Percentiles rank a stretch among this genome's conserved stretches.
Evolutionary conservation across 2,888 invertebrate genomes (phyloP).

Genomic region (Kryphioiulus occultus): DNA sequence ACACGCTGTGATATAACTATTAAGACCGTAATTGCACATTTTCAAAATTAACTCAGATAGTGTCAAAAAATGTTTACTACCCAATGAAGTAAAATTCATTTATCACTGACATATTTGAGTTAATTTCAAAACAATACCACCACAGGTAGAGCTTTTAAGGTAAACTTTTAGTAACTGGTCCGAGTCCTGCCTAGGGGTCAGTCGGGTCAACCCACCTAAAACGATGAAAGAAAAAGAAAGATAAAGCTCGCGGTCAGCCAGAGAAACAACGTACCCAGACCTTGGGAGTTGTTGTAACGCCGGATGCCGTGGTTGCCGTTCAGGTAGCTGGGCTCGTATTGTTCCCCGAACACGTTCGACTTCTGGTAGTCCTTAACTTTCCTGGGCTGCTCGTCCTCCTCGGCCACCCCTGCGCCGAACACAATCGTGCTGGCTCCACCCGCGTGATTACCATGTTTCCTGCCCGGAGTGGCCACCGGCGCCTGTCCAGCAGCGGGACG

Average conservation of each 20-base stretch:
- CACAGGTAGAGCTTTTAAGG: too few species aligned
- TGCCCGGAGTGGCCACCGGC: background rate
- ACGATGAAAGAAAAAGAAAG: background rate
- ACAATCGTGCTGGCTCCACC: background rate
- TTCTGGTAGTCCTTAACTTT: constrained; percentile 48
- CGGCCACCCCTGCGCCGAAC: background rate
- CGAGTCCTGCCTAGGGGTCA: background rate
- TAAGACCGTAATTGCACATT: too few species aligned
- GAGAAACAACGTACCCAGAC: constrained; percentile 31
- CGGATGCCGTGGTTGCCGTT: constrained; percentile 39
- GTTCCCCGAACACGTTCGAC: constrained; percentile 48
- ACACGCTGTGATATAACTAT: too few species aligned
- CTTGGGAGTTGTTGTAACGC: background rate
- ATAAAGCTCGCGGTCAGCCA: background rate
- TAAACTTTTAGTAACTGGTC: too few species aligned
- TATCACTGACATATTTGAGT: too few species aligned
- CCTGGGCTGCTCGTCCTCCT: constrained; percentile 42
- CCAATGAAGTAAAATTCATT: too few species aligned
- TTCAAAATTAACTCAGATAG: too few species aligned
- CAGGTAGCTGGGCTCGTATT: background rate
- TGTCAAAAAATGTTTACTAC: too few species aligned
- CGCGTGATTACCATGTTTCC: background rate
- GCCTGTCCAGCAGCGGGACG: background rate
- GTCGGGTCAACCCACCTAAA: background rate
- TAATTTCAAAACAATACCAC: too few species aligned